Conservation (phyloP, 2,113 vertebrate species). For the Sigmodon hispidus region DNA sequence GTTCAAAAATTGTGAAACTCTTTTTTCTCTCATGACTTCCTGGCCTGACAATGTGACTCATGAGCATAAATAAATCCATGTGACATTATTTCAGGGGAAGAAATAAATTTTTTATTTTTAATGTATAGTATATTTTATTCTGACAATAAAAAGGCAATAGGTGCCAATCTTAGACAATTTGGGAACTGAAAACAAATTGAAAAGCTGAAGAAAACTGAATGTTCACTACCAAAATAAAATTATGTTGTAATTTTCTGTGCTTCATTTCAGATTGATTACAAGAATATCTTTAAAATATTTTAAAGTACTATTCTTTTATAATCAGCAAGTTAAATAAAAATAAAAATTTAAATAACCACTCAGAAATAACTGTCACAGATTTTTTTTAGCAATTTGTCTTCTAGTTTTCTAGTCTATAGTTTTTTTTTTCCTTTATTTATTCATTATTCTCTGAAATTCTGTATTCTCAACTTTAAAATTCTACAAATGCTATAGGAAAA, state of each 20-base stretch:
- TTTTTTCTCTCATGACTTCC: neutral
- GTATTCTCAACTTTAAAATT: conserved; percentile 14
- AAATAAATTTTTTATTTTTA: conserved; percentile 12
- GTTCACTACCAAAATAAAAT: neutral
- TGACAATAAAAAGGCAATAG: neutral
- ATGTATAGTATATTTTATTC: neutral
- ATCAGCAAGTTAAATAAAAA: neutral
- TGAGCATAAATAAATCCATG: neutral
- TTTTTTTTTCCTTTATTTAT: neutral
- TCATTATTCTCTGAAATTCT: neutral
- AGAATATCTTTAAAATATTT: conserved; percentile 3
- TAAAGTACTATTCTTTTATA: neutral
- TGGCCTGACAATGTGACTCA: neutral
- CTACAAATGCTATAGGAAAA: neutral
- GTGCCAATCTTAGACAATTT: neutral
- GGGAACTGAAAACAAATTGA: neutral
- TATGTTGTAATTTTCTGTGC: neutral
- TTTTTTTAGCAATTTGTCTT: conserved; percentile 39
- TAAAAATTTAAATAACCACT: conserved; percentile 1
- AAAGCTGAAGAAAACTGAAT: neutral
- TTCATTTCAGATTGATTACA: neutral
- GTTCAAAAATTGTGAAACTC: neutral
- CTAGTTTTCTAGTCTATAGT: neutral
- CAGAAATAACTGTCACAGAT: neutral
- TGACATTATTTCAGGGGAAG: neutral